Conservation (phyloP, 2,888 invertebrate species). For the Drepanosiphum platanoidis region DNA sequence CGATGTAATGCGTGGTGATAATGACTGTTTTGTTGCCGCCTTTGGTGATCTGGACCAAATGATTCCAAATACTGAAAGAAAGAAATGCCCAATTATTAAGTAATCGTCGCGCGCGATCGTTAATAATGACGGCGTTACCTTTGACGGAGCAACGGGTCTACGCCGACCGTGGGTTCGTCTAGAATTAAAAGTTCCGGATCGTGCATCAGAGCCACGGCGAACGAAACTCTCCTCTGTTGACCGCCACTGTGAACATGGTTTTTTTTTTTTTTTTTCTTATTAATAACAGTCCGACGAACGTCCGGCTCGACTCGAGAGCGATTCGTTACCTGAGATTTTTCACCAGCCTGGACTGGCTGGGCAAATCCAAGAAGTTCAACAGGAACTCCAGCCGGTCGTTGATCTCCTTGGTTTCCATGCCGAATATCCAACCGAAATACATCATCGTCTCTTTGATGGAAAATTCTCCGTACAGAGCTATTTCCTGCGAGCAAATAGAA, state of each 20-base stretch:
- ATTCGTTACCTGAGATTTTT: slow-evolving; percentile 76
- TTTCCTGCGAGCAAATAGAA: slow-evolving; percentile 73
- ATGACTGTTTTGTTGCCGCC: slow-evolving; percentile 92
- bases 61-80: slow-evolving; percentile 85
- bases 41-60: slow-evolving; percentile 81
- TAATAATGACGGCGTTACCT: slow-evolving; percentile 67
- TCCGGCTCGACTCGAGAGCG: neutral
- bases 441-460: slow-evolving; percentile 94
- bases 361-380: slow-evolving; percentile 89
- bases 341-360: slow-evolving; percentile 83
- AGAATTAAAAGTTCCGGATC: slow-evolving; percentile 90
- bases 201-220: slow-evolving; percentile 91
- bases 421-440: slow-evolving; percentile 96
- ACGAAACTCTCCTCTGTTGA: slow-evolving; percentile 89
- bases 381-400: slow-evolving; percentile 84
- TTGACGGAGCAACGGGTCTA: slow-evolving; percentile 88
- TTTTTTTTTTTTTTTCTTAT: neutral
- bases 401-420: slow-evolving; percentile 87
- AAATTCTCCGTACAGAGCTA: slow-evolving; percentile 90
- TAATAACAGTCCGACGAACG: neutral
- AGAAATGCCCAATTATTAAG: neutral
- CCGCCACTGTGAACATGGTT: slow-evolving; percentile 77
- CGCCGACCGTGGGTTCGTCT: slow-evolving; percentile 93
- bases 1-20: slow-evolving; percentile 93
- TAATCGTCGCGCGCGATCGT: too few species aligned